Evolutionary conservation across 2,888 invertebrate species (phyloP).

Genomic region (Marronus borbonicus): DNA sequence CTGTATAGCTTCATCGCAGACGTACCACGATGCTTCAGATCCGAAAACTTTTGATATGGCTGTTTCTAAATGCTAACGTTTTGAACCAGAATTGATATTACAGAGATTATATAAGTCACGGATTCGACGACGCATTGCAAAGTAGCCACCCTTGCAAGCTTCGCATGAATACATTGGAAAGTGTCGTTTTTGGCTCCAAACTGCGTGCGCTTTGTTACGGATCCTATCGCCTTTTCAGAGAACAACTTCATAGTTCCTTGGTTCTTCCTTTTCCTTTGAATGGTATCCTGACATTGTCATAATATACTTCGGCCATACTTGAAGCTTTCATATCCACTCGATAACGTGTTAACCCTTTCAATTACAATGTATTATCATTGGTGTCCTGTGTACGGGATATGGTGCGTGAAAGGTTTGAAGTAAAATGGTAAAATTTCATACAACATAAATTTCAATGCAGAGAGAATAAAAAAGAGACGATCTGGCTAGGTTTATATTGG

Average conservation of each 20-base stretch:
- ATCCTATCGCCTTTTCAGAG: constrained; percentile 90
- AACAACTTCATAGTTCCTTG: constrained; percentile 91
- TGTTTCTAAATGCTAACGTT: constrained; percentile 97
- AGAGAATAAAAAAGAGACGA: too few relatives aligned
- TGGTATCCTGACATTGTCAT: constrained; percentile 94
- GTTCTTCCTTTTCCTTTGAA: constrained; percentile 90
- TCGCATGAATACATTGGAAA: constrained; percentile 92
- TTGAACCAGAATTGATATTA: constrained; percentile 95
- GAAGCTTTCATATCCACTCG: constrained; percentile 97
- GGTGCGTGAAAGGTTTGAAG: too few relatives aligned
- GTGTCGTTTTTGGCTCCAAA: constrained; percentile 89
- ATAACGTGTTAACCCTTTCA: too few relatives aligned
- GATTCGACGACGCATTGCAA: constrained; percentile 94
- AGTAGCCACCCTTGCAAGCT: constrained; percentile 93
- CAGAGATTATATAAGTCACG: constrained; percentile 94
- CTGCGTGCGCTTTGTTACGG: constrained; percentile 91
- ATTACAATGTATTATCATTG: too few relatives aligned
- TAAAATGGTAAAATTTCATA: too few relatives aligned
- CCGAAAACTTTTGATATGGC: constrained; percentile 96
- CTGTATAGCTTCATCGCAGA: constrained; percentile 98
- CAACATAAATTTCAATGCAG: too few relatives aligned
- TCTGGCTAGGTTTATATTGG: too few relatives aligned
- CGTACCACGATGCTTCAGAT: constrained; percentile 96
- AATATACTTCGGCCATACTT: constrained; percentile 85
- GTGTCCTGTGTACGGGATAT: too few relatives aligned